Evolutionary conservation across 1,140 invertebrate genomes (phyloP).

Genomic region (Coptotermes formosanus): DNA sequence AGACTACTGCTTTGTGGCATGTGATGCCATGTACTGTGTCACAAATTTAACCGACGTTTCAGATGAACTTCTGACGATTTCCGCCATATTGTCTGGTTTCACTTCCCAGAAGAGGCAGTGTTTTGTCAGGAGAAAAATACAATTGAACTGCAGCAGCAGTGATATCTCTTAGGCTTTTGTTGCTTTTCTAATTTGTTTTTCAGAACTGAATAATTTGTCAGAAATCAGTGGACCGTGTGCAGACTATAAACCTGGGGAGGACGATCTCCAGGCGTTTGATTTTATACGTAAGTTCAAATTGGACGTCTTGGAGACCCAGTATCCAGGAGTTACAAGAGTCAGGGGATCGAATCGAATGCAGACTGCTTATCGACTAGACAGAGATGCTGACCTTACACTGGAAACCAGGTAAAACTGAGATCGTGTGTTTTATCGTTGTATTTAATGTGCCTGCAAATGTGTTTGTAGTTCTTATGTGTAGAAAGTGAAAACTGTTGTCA

Average conservation of each 20-base stretch:
- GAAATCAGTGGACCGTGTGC: constrained; percentile 54
- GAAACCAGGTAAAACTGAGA: constrained; percentile 58
- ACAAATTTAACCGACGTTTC: too few species aligned
- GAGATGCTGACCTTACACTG: constrained; percentile 65
- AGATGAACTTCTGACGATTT: too few species aligned
- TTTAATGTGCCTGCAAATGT: not conserved
- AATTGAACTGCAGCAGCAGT: too few species aligned
- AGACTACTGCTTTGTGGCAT: too few species aligned
- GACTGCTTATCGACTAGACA: constrained; percentile 72
- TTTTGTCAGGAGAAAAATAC: too few species aligned
- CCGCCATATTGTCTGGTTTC: too few species aligned
- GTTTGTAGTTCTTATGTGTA: too few species aligned
- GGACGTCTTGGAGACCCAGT: constrained; percentile 60
- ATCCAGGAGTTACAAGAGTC: constrained; percentile 65
- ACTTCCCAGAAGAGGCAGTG: too few species aligned
- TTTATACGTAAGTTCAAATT: constrained; percentile 73
- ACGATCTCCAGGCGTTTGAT: constrained; percentile 75
- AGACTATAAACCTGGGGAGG: constrained; percentile 64
- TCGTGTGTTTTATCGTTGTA: too few species aligned
- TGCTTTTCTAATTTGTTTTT: not conserved
- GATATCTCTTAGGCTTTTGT: not conserved
- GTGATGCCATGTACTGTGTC: too few species aligned
- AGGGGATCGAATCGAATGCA: constrained; percentile 71
- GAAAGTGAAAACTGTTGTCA: too few species aligned
- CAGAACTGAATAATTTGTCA: constrained; percentile 21